Evolutionary conservation across 2,113 vertebrate genomes (phyloP).

Genomic region (Odocoileus virginianus): DNA sequence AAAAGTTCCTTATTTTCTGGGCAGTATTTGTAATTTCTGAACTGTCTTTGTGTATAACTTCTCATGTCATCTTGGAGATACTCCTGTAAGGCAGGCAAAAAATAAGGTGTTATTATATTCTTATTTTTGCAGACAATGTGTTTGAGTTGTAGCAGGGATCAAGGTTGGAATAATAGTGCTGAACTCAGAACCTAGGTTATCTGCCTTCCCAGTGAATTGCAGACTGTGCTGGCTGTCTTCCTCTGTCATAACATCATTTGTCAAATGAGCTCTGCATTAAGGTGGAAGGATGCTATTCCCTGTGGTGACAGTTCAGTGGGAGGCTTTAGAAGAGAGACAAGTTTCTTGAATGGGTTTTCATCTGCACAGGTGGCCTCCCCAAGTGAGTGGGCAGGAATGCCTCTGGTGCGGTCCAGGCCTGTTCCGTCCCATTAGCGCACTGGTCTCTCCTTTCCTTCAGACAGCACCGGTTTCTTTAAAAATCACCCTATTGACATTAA

Average conservation of each 20-base stretch:
- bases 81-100: not conserved
- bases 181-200: not conserved
- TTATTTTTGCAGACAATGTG: not conserved
- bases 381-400: not conserved
- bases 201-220: not conserved
- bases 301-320: not conserved
- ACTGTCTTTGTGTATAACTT: not conserved
- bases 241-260: not conserved
- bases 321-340: not conserved
- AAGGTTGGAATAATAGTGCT: not conserved
- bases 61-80: not conserved
- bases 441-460: slow-evolving; percentile 39
- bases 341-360: not conserved
- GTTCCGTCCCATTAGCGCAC: not conserved
- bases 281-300: not conserved
- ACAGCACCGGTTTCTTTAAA: slow-evolving; percentile 45
- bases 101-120: not conserved
- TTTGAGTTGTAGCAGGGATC: not conserved
- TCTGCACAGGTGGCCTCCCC: not conserved
- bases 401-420: not conserved
- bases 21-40: not conserved
- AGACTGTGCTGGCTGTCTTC: not conserved
- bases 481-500: slow-evolving; percentile 10
- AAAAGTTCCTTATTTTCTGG: not conserved
- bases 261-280: not conserved